Evolutionary conservation across 64 coral and sea anemone species (phyloP).

Genomic region (Actinia equina): DNA sequence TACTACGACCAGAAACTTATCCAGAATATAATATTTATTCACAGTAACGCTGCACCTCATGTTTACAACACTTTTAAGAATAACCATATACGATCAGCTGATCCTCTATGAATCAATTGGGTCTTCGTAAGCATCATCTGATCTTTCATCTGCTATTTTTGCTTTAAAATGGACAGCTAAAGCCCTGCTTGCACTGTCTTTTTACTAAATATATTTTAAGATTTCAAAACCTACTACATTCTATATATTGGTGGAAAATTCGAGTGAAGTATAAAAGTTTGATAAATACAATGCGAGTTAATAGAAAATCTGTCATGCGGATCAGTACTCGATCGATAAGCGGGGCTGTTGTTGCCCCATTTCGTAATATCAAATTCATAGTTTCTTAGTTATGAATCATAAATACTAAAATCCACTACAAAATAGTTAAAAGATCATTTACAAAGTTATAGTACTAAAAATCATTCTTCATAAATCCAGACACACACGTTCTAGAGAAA

Average conservation of each 20-base stretch:
- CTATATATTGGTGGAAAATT: not conserved
- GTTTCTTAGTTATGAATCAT: slow-evolving; percentile 2
- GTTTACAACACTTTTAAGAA: too few relatives aligned
- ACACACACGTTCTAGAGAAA: not conserved
- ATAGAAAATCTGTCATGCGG: slow-evolving; percentile 10
- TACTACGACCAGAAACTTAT: too few relatives aligned
- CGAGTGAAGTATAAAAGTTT: not conserved
- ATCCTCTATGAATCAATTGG: too few relatives aligned
- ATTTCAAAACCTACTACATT: not conserved
- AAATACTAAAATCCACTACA: slow-evolving; percentile 17
- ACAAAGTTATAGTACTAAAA: not conserved
- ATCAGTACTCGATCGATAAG: not conserved
- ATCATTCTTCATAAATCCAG: not conserved
- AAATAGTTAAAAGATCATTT: slow-evolving; percentile 6
- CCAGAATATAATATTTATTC: too few relatives aligned
- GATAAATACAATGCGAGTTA: not conserved
- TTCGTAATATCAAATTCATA: slow-evolving; percentile 15
- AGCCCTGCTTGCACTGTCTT: not conserved
- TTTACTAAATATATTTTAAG: not conserved
- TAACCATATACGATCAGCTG: too few relatives aligned
- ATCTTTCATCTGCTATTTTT: not conserved
- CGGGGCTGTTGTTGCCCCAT: not conserved
- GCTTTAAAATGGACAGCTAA: not conserved
- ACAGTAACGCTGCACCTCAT: too few relatives aligned
- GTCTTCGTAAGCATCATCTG: not conserved